Percentiles rank a stretch among this genome's conserved stretches.
Conservation (phyloP, 2,797 vertebrate species). For the Cercopithecus petaurista region DNA sequence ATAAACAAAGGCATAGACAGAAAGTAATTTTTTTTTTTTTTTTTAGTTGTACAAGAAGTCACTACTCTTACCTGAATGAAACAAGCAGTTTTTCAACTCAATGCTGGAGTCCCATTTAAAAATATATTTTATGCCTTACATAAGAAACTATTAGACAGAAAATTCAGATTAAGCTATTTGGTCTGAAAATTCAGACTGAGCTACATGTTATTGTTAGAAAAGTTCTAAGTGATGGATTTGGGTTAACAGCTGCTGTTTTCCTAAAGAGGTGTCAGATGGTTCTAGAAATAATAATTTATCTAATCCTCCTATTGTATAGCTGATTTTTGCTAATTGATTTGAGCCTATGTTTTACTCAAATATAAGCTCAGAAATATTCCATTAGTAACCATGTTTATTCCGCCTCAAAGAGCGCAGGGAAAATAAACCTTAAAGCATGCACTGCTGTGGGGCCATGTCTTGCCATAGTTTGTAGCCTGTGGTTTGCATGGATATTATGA, state of each 20-base stretch:
- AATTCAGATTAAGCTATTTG: neutral
- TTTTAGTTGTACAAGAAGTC: neutral
- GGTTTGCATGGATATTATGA: neutral
- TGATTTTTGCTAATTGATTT: slow-evolving; percentile 33
- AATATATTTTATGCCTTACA: neutral
- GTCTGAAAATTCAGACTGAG: neutral
- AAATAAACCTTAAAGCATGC: neutral
- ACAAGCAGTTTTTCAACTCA: neutral
- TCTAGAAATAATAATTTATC: neutral
- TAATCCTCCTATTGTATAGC: neutral
- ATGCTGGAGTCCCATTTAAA: neutral
- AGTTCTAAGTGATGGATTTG: neutral
- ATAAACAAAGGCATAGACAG: neutral
- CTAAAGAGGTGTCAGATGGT: neutral
- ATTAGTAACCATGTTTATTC: neutral
- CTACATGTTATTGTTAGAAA: neutral
- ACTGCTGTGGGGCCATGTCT: neutral
- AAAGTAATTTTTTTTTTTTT: neutral
- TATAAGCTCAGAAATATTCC: neutral
- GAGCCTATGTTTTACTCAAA: neutral
- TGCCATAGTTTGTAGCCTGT: neutral
- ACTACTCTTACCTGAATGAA: neutral
- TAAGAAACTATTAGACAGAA: neutral
- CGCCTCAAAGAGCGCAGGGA: neutral
- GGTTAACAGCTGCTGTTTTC: neutral